phyloP scores from a whole-genome alignment of 2,113 vertebrate genomes.

The Electrona antarctica region DNA sequence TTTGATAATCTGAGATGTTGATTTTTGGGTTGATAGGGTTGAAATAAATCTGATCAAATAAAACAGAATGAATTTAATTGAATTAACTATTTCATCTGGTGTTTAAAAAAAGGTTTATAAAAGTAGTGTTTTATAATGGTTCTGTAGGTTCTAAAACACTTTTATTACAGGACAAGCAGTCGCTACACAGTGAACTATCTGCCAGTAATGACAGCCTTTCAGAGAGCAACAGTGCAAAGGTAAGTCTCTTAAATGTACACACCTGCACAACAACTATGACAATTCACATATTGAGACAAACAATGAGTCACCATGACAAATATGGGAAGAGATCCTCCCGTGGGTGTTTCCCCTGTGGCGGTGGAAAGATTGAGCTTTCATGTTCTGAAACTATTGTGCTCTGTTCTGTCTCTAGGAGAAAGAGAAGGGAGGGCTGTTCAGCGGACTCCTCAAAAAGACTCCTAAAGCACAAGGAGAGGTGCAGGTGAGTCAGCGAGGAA shows the following conservation, averaged over 20 bases:
- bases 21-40: too few species aligned
- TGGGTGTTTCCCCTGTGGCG: too few species aligned
- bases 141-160: too few species aligned
- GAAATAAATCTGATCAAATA: too few species aligned
- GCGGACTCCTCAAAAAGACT: neutral
- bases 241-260: conserved; percentile 9
- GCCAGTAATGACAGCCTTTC: conserved; percentile 41
- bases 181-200: conserved; percentile 21
- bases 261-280: neutral
- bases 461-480: neutral
- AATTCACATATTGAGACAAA: neutral
- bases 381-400: neutral
- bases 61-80: too few species aligned
- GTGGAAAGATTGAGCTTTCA: too few species aligned
- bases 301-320: neutral
- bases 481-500: neutral
- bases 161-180: conserved; percentile 28
- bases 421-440: conserved; percentile 2
- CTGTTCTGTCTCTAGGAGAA: neutral
- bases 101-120: too few species aligned
- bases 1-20: too few species aligned
- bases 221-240: conserved; percentile 42
- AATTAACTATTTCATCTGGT: too few species aligned
- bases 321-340: too few species aligned
- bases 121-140: too few species aligned